Conservation (phyloP, 2,797 vertebrate species). For the Podarcis siculus region DNA sequence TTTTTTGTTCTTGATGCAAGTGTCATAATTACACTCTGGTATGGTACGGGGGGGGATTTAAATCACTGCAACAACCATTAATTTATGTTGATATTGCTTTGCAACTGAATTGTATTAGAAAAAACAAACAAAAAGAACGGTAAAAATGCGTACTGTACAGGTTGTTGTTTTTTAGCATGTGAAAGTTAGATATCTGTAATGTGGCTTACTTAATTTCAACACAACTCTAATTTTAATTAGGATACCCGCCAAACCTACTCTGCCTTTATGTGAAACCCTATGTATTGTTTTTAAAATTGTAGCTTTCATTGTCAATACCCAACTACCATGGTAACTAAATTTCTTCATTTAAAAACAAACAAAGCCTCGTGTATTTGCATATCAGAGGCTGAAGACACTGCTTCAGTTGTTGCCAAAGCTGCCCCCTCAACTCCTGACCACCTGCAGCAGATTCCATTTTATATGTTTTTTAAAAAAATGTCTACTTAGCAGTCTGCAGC, state of each 20-base stretch:
- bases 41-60: slow-evolving; percentile 1
- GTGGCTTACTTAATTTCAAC: slow-evolving; percentile 10
- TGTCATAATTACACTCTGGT: slow-evolving; percentile 16
- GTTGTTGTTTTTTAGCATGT: slow-evolving; percentile 7
- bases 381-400: slow-evolving; percentile 63
- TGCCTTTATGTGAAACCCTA: slow-evolving; percentile 34
- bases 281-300: slow-evolving; percentile 52
- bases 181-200: slow-evolving; percentile 9
- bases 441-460: slow-evolving; percentile 45
- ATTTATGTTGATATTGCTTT: slow-evolving; percentile 28
- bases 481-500: background rate
- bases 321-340: slow-evolving; percentile 80
- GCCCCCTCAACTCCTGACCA: background rate
- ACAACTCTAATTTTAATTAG: slow-evolving; percentile 27
- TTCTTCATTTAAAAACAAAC: slow-evolving; percentile 62
- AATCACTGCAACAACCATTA: slow-evolving; percentile 5
- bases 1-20: slow-evolving; percentile 31
- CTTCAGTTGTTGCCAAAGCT: slow-evolving; percentile 47
- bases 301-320: slow-evolving; percentile 70
- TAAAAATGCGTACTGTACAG: slow-evolving; percentile 45
- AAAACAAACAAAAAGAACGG: slow-evolving; percentile 16
- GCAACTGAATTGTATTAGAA: slow-evolving; percentile 10
- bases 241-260: slow-evolving; percentile 52
- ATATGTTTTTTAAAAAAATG: slow-evolving; percentile 2
- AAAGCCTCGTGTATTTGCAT: slow-evolving; percentile 48